Base-by-base conservation (phyloP, 2,797 vertebrate species). In the Lindbergichthys nudifrons region DNA sequence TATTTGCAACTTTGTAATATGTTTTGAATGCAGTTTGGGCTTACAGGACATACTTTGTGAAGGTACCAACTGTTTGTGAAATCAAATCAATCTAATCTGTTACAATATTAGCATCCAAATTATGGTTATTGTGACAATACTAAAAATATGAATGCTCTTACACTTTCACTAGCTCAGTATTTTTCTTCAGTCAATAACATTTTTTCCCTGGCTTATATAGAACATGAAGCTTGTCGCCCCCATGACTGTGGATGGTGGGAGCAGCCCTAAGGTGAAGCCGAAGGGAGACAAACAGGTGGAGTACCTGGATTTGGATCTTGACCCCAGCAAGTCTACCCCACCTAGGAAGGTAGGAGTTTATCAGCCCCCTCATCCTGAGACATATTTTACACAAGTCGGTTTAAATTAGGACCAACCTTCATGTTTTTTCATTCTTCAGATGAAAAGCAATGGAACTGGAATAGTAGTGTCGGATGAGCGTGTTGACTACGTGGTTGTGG, bases 211-310 rank as follows among this genome's bases (percentile, higher is more conserved):
- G 60, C 36, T 62, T 58, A 53, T 68, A 18, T 75, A 96, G 95
- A 94, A 90, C 87, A 83, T 92, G 79, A 95, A 95, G 88, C 91
- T 94, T 51, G 81, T 75, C 63, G 70, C 90, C 0, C 91, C 93
- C 56, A 92, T 94, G 87, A 96, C 95, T 54, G 93, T 95, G 1
- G 98, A 99, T 70, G 97, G 96, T 56, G 97, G 97, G 66, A 97
- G 93, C 89, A 99, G 97, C 83, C 97, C 97, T 15, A 96, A 97
- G 96, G 92, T 97, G 81, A 98, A 98, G 88, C 96, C 96, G 14
- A 99, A 98, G 88, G 96, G 96, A 92, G 98, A 99, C 92, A 98
- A 98, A 75, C 97, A 99, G 92, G 98, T 99, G 85, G 98, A 99
- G 87, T 99, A 99, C 91, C 94, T 99, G 78, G 98, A 99, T 92